Evolutionary conservation across 2,888 invertebrate species (phyloP), one percentile per base, ranked within the genome.

Genomic region (Sarcophaga carnaria): DNA sequence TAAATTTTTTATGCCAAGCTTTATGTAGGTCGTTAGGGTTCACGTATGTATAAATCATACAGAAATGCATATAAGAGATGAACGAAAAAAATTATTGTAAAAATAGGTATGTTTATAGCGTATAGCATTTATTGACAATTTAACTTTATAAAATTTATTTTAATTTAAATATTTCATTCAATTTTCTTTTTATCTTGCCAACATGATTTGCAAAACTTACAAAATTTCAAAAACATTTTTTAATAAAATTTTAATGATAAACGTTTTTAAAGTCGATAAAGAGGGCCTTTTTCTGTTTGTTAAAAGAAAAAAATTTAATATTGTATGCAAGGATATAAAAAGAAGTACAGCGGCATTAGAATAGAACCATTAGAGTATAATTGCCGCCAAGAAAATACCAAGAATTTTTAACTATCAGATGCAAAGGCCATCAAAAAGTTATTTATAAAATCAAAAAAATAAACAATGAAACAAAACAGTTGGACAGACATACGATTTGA

Each of bases 321-420:
- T 71, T 71, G 70, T 64, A 59, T 45, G 66, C 74, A 37, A 37
- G 59, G 14, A 83, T 74, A 37, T 47, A 45, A 83, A 83, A 83
- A 80, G 78, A 85, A 85, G 76, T 80, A 77, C 71, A 80, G 74
- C 80, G 80, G 69, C 78, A 83, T 76, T 83, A 37, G 37, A 37
- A 37, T 37, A 83, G 62, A 82, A 80, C 86, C 85, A 88, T 89
- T 87, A 86, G 87, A 84, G 78, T 64, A 77, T 82, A 86, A 86
- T 86, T 88, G 88, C 84, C 82, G 87, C 80, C 88, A 86, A 79
- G 80, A 88, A 85, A 80, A 87, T 69, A 84, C 75, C 80, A 80
- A 83, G 78, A 67, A 85, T 83, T 85, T 8, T 86, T 83, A 70
- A 83, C 83, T 88, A 89, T 88, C 86, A 83, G 86, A 88, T 86